Evolutionary conservation across 2,113 vertebrate species (phyloP).

Genomic region (Megalops atlanticus): DNA sequence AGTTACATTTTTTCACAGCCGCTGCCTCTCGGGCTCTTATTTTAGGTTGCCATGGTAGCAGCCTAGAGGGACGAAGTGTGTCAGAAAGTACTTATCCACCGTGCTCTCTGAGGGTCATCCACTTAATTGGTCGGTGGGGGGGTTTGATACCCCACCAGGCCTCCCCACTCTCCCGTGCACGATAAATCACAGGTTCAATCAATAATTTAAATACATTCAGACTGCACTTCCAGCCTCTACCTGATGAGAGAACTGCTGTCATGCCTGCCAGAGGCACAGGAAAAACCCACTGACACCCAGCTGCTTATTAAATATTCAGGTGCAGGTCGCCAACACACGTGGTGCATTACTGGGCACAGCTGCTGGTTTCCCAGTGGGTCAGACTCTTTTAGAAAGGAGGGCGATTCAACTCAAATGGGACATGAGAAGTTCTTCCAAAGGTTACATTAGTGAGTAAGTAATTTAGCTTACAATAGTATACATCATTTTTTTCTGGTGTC

Average conservation of each 20-base stretch:
- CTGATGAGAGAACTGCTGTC: neutral
- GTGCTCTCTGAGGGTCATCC: conserved; percentile 32
- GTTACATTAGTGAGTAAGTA: neutral
- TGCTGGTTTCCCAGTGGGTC: neutral
- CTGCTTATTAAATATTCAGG: conserved; percentile 49
- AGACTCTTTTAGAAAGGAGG: neutral
- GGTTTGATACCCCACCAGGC: conserved; percentile 37
- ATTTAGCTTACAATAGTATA: neutral
- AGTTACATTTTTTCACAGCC: conserved; percentile 26
- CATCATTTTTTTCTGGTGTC: neutral
- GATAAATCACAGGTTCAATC: conserved; percentile 62
- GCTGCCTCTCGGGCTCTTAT: neutral
- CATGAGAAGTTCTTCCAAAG: neutral
- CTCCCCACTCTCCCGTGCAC: conserved; percentile 33
- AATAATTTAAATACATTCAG: conserved; percentile 67
- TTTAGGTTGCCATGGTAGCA: conserved; percentile 51
- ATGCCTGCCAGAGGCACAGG: neutral
- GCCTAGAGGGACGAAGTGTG: neutral
- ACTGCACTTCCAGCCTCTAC: conserved; percentile 14
- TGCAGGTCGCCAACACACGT: conserved; percentile 21
- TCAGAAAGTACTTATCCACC: conserved; percentile 30
- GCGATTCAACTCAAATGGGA: neutral
- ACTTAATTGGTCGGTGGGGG: conserved; percentile 59
- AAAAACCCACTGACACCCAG: conserved; percentile 2
- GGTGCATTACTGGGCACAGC: neutral